Evolutionary conservation across 53 echinoderm and acorn worm species (phyloP).

Genomic region (Patiria pectinifera): DNA sequence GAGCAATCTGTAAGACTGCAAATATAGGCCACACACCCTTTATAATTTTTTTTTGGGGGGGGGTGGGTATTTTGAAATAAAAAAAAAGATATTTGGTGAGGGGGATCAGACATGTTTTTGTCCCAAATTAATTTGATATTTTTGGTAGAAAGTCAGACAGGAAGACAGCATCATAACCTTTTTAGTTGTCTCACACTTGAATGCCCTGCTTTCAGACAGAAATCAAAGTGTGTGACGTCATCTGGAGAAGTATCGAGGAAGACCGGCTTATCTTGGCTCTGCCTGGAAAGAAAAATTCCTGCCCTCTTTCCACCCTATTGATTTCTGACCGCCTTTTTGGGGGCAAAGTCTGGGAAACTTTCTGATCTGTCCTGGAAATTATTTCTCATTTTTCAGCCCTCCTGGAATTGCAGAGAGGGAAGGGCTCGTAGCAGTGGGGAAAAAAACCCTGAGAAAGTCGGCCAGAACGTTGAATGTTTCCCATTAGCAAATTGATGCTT

Average conservation of each 20-base stretch:
- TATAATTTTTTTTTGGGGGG: neutral
- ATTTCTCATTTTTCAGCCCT: neutral
- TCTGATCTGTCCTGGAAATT: conserved; percentile 3
- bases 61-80: neutral
- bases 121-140: neutral
- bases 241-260: neutral
- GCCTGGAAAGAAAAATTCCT: neutral
- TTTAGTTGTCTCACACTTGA: neutral
- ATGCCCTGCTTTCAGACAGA: neutral
- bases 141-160: conserved; percentile 19
- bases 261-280: neutral
- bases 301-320: neutral
- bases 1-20: too few relatives aligned
- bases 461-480: neutral
- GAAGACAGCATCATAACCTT: neutral
- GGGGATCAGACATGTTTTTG: neutral
- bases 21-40: too few relatives aligned
- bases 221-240: neutral
- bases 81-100: too few relatives aligned
- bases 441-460: neutral
- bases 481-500: neutral
- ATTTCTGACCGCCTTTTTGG: neutral
- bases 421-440: neutral
- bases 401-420: conserved; percentile 1
- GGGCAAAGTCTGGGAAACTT: neutral